Conservation (phyloP, 1,140 invertebrate genomes). For the Lordiphosa mommai region DNA sequence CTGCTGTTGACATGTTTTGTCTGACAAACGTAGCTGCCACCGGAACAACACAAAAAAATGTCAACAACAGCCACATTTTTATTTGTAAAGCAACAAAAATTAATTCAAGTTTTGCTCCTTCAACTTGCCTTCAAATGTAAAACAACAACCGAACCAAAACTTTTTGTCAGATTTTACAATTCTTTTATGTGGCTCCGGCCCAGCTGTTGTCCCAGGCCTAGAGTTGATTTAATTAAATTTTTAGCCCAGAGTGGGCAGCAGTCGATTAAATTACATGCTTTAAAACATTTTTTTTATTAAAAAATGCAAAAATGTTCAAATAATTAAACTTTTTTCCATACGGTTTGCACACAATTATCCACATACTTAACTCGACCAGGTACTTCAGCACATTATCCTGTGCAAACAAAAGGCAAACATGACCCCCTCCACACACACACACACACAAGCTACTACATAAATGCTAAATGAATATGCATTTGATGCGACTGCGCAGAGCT, state of each 20-base stretch:
- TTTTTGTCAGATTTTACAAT: conserved; percentile 31
- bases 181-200: conserved; percentile 49
- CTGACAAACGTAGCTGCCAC: conserved; percentile 4
- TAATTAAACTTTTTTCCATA: not conserved
- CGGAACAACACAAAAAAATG: conserved; percentile 44
- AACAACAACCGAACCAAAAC: conserved; percentile 35
- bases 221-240: conserved; percentile 72
- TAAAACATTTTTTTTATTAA: not conserved
- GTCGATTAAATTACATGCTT: conserved; percentile 7
- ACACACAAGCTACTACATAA: not conserved
- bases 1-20: conserved; percentile 50
- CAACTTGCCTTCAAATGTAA: conserved; percentile 67
- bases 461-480: conserved; percentile 5
- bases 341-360: not conserved
- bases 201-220: conserved; percentile 59
- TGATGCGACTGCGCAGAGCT: conserved; percentile 8
- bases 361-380: conserved; percentile 4
- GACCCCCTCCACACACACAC: not conserved
- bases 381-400: not conserved
- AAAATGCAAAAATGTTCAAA: not conserved
- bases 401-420: conserved; percentile 3
- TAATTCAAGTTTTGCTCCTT: conserved; percentile 64
- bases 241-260: conserved; percentile 5
- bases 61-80: conserved; percentile 64
- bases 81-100: conserved; percentile 57